Evolutionary conservation across 2,797 vertebrate species (phyloP), one percentile per base, ranked within the genome.

Genomic region (Labroides dimidiatus): DNA sequence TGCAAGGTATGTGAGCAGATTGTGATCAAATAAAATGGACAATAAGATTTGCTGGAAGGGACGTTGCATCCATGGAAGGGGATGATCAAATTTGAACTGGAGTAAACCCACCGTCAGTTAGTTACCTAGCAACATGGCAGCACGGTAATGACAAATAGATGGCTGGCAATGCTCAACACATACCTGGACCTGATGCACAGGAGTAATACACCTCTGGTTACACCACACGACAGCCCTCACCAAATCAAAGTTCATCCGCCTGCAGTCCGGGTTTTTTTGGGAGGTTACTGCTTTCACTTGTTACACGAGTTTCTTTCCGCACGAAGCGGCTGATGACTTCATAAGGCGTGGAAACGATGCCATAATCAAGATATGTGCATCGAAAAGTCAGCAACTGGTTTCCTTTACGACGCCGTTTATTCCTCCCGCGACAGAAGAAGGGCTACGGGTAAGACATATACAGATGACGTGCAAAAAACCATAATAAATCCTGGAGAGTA

Each of bases 51-150:
- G 23, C 12, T 20, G 36, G 62, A 75, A 14, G 44, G 61, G 69
- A 67, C 49, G 51, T 19, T 63, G 23, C 68, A 72, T 79, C 64
- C 73, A 37, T 7, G 36, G 20, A 49, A 5, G 56, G 14, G 48
- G 65, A 43, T 53, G 56, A 52, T 69, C 60, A 73, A 11, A 64
- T 78, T 11, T 89, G 90, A 92, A 89, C 91, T 83, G 68, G 67
- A 91, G 86, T 91, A 89, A 91, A 92, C 90, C 89, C 87, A 77
- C 58, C 64, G 73, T 61, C 86, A 58, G 84, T 87, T 86, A 88
- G 92, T 93, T 92, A 89, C 92, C 93, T 93, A 93, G 92, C 92
- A 94, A 94, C 92, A 87, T 91, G 84, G 84, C 88, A 78, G 90
- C 89, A 85, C 81, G 70, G 78, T 84, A 85, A 87, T 77, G 87